Evolutionary conservation across 2,888 invertebrate species (phyloP).

Genomic region (Drosophila algonquin): DNA sequence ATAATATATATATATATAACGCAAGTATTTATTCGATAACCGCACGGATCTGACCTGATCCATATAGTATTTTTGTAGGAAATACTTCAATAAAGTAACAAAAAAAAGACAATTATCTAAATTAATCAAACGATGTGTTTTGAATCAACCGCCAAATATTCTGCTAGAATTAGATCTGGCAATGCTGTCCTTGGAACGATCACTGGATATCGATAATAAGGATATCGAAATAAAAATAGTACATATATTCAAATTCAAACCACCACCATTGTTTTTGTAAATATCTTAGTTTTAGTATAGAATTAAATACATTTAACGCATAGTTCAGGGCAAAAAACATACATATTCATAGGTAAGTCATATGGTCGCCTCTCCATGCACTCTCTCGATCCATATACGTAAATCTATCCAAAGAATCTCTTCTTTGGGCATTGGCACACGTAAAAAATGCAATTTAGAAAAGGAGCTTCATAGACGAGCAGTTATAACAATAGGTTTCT

Average conservation of each 20-base stretch:
- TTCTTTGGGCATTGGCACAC: conserved; percentile 76
- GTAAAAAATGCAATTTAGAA: conserved; percentile 69
- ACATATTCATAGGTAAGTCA: conserved; percentile 41
- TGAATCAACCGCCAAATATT: background rate
- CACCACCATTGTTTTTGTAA: conserved; percentile 7
- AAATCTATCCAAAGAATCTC: conserved; percentile 62
- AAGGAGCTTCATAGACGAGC: conserved; percentile 46
- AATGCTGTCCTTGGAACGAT: background rate
- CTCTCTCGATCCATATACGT: conserved; percentile 31
- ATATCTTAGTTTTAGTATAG: conserved; percentile 47
- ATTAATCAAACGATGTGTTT: background rate
- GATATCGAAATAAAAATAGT: background rate
- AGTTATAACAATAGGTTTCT: conserved; percentile 50
- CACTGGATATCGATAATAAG: background rate
- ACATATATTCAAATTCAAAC: conserved; percentile 11
- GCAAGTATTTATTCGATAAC: conserved; percentile 39
- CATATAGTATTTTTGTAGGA: conserved; percentile 35
- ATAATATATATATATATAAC: conserved; percentile 29
- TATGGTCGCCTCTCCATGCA: conserved; percentile 13
- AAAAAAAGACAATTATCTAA: background rate
- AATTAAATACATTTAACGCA: conserved; percentile 75
- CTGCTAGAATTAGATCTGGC: background rate
- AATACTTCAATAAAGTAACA: conserved; percentile 9
- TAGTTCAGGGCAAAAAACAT: conserved; percentile 33
- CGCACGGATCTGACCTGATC: conserved; percentile 21